Conservation (phyloP, 2,888 invertebrate genomes). For the Plebejus melissa region DNA sequence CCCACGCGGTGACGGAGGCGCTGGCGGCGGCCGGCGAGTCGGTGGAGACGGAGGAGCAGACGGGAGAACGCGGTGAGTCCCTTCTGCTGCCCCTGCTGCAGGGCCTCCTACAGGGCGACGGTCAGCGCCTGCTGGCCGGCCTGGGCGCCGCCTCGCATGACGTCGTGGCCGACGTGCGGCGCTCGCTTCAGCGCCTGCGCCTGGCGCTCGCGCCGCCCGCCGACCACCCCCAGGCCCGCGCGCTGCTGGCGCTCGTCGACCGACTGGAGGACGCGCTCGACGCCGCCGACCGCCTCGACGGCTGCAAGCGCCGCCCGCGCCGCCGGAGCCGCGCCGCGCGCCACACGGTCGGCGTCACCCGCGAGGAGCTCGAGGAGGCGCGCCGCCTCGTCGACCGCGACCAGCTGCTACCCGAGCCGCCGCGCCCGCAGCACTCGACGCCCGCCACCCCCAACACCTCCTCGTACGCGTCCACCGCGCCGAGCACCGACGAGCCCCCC, state of each 20-base stretch:
- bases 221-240: slow-evolving; percentile 74
- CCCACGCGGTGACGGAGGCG: slow-evolving; percentile 68
- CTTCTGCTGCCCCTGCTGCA: slow-evolving; percentile 84
- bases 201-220: slow-evolving; percentile 82
- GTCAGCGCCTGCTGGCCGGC: slow-evolving; percentile 62
- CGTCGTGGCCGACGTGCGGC: slow-evolving; percentile 86
- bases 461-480: slow-evolving; percentile 53
- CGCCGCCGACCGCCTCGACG: slow-evolving; percentile 61
- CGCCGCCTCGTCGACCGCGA: slow-evolving; percentile 83
- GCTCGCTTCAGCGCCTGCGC: slow-evolving; percentile 86
- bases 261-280: slow-evolving; percentile 81
- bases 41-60: slow-evolving; percentile 43
- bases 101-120: slow-evolving; percentile 80
- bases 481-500: slow-evolving; percentile 47
- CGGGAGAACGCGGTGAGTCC: slow-evolving; percentile 84
- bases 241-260: slow-evolving; percentile 84
- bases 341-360: slow-evolving; percentile 91
- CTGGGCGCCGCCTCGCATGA: slow-evolving; percentile 77
- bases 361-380: slow-evolving; percentile 89
- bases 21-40: slow-evolving; percentile 61
- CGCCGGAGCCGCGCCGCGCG: slow-evolving; percentile 82
- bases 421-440: slow-evolving; percentile 34
- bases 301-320: slow-evolving; percentile 64
- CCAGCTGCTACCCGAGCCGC: slow-evolving; percentile 51
- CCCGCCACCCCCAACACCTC: slow-evolving; percentile 48